phyloP scores from a whole-genome alignment of 2,797 vertebrate genomes.

The Pangasius macronema region DNA sequence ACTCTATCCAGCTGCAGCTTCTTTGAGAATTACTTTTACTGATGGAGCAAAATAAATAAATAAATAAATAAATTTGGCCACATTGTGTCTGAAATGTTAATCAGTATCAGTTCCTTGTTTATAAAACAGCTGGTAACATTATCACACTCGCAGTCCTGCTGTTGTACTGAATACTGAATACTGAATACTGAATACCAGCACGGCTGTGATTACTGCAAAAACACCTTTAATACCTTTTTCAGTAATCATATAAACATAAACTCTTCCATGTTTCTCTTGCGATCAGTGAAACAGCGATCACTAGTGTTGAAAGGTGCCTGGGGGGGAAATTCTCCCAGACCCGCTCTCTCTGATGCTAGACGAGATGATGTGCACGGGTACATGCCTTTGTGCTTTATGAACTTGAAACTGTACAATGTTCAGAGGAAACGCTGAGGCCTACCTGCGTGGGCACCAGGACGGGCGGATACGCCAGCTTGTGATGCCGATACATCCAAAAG shows the following conservation, averaged over 20 bases:
- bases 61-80: no score
- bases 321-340: conserved; percentile 12
- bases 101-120: not conserved
- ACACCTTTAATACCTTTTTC: no score
- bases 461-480: conserved; percentile 96
- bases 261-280: no score
- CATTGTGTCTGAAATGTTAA: no score
- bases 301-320: conserved; percentile 26
- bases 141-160: not conserved
- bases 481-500: conserved; percentile 98
- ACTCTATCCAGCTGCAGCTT: not conserved
- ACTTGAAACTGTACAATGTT: not conserved
- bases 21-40: not conserved
- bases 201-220: not conserved
- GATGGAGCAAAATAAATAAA: not conserved
- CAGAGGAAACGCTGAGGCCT: conserved; percentile 59
- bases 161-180: not conserved
- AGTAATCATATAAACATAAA: not conserved
- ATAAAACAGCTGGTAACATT: not conserved
- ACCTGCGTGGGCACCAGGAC: conserved; percentile 98
- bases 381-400: conserved; percentile 2
- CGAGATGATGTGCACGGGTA: not conserved
- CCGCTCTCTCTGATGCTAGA: not conserved
- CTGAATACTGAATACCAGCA: not conserved
- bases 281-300: conserved; percentile 24